Evolutionary conservation across 2,888 invertebrate genomes (phyloP).

Genomic region (Pheosia gnoma): DNA sequence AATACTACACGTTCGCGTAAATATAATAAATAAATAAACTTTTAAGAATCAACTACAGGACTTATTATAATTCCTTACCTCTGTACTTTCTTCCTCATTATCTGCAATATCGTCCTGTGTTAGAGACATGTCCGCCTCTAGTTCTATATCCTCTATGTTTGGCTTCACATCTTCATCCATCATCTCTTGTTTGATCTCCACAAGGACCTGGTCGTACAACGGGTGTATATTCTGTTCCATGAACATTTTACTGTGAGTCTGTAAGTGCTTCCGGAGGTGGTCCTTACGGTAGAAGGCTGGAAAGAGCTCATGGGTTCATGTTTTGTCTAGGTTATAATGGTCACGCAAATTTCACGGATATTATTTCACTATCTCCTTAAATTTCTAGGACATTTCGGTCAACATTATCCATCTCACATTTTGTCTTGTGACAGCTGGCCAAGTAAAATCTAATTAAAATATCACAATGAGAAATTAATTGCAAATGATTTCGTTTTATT

Average conservation of each 20-base stretch:
- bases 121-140: neutral
- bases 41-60: too few species aligned
- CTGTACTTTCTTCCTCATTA: conserved; percentile 35
- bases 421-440: too few species aligned
- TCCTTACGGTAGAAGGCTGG: conserved; percentile 90
- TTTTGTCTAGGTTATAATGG: neutral
- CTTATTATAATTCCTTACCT: conserved; percentile 17
- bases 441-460: too few species aligned
- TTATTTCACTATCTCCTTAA: too few species aligned
- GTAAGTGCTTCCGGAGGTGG: conserved; percentile 90
- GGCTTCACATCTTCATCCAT: conserved; percentile 52
- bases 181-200: conserved; percentile 57
- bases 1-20: too few species aligned
- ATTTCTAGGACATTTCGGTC: too few species aligned
- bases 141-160: conserved; percentile 12
- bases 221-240: conserved; percentile 50
- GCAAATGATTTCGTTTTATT: too few species aligned
- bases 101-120: conserved; percentile 7
- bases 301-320: conserved; percentile 20
- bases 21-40: too few species aligned
- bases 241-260: conserved; percentile 86
- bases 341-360: too few species aligned
- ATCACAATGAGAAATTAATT: too few species aligned
- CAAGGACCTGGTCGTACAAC: conserved; percentile 44
- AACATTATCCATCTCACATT: too few species aligned